Evolutionary conservation across 1,140 invertebrate species (phyloP).

Genomic region (Saxidomus purpurata): DNA sequence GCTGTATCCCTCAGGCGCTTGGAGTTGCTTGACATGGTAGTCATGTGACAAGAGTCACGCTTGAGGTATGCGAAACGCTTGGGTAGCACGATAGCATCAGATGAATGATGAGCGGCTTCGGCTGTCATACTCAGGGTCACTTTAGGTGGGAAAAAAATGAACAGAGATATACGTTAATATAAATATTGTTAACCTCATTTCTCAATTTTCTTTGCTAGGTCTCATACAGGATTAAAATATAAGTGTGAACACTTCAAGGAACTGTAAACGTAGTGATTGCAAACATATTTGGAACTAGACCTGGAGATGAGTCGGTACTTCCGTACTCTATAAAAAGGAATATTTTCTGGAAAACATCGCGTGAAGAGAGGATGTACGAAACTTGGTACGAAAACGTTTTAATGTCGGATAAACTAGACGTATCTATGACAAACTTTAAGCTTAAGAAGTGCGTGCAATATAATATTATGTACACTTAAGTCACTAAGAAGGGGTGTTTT

Average conservation of each 20-base stretch:
- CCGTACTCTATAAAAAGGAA: no score
- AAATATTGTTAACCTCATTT: not conserved
- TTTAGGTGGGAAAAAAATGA: not conserved
- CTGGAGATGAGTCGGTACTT: no score
- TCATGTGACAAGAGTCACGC: conserved; percentile 50
- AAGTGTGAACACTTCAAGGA: no score
- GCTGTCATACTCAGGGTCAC: conserved; percentile 30
- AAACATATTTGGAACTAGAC: no score
- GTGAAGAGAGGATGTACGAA: not conserved
- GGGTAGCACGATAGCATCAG: conserved; percentile 38
- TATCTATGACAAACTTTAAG: no score
- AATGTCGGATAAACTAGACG: not conserved
- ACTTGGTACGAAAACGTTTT: not conserved
- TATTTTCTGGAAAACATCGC: no score
- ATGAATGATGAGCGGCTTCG: not conserved
- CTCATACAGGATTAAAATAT: no score
- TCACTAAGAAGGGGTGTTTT: no score
- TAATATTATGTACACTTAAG: no score
- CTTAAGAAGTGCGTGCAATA: no score
- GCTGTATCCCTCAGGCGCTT: conserved; percentile 46
- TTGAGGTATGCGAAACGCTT: conserved; percentile 50
- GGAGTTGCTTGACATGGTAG: conserved; percentile 14
- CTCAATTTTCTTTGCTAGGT: no score
- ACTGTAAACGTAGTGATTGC: no score
- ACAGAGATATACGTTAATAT: not conserved